Evolutionary conservation across 1,140 invertebrate species (phyloP).

Genomic region (Diachasmimorpha longicaudata): DNA sequence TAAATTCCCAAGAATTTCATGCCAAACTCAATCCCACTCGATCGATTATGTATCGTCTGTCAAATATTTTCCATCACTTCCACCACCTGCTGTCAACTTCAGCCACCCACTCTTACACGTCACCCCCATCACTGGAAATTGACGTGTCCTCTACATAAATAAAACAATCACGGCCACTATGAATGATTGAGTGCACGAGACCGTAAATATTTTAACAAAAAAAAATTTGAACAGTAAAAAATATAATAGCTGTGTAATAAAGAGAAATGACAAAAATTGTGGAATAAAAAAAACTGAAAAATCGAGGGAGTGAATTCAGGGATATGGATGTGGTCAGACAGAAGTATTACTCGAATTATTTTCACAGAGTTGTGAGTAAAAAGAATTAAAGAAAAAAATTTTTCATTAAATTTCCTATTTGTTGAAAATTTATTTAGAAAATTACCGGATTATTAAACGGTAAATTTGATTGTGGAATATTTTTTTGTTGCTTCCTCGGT

Average conservation of each 20-base stretch:
- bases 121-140: not conserved
- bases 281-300: not conserved
- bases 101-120: not conserved
- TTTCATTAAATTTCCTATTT: not conserved
- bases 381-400: not conserved
- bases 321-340: not conserved
- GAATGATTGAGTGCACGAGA: not conserved
- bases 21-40: not conserved
- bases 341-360: not conserved
- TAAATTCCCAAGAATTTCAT: not conserved
- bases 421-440: no score
- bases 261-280: not conserved
- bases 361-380: not conserved
- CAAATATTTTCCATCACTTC: conserved; percentile 7
- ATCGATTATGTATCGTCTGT: conserved; percentile 8
- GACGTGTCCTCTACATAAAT: not conserved
- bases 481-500: no score
- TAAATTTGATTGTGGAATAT: no score
- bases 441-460: no score
- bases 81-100: conserved; percentile 1
- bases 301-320: not conserved
- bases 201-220: not conserved
- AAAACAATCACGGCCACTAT: not conserved
- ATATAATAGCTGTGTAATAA: not conserved
- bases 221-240: not conserved